Percentiles rank a stretch among this genome's conserved stretches.
Evolutionary conservation across 2,797 vertebrate genomes (phyloP).

Genomic region (Enteromius thamalakanensis): DNA sequence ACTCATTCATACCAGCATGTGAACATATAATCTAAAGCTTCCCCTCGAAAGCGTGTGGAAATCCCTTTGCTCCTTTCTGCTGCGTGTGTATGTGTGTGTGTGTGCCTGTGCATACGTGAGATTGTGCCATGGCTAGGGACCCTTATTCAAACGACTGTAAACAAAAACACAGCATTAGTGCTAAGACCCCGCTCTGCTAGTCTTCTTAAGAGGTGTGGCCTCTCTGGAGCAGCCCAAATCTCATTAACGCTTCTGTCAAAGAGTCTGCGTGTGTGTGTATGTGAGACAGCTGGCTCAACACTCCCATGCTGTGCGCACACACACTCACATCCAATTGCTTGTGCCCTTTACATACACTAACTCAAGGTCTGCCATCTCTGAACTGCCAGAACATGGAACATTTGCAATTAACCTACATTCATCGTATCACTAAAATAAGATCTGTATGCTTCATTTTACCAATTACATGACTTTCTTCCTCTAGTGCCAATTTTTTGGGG

Average conservation of each 20-base stretch:
- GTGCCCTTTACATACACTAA: conserved; percentile 41
- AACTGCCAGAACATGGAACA: neutral
- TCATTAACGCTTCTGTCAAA: conserved; percentile 54
- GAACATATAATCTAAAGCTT: conserved; percentile 33
- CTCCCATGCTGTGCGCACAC: conserved; percentile 53
- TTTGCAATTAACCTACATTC: conserved; percentile 49
- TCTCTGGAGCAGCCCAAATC: conserved; percentile 56
- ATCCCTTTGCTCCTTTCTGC: conserved; percentile 13
- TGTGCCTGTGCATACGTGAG: neutral
- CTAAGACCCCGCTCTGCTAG: conserved; percentile 47
- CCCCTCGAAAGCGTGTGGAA: conserved; percentile 15
- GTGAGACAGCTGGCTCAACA: conserved; percentile 56
- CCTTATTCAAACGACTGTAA: conserved; percentile 45
- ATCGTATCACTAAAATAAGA: conserved; percentile 1
- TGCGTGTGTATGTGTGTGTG: neutral
- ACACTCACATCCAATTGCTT: conserved; percentile 44
- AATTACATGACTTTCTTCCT: neutral
- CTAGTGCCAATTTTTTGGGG: neutral
- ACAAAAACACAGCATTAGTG: conserved; percentile 48
- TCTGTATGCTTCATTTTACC: conserved; percentile 22
- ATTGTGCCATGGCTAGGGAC: conserved; percentile 9
- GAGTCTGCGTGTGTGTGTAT: neutral
- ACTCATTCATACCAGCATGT: neutral
- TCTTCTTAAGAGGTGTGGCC: conserved; percentile 50
- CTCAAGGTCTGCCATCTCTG: conserved; percentile 42